phyloP scores from a whole-genome alignment of 2,797 vertebrate genomes.

The Zenarchopterus dispar region DNA sequence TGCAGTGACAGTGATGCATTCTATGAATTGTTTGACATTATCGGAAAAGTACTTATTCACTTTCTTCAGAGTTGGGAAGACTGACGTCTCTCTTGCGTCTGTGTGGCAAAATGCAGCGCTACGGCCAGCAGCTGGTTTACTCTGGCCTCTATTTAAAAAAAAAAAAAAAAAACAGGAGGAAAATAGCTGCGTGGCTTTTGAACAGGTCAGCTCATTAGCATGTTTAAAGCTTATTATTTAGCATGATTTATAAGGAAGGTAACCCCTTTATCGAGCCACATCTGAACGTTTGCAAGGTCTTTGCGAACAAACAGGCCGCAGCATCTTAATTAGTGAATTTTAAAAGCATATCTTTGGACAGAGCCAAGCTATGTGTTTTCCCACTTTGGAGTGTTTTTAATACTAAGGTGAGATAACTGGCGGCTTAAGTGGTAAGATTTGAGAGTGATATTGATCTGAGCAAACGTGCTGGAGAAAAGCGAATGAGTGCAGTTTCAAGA shows the following conservation, averaged over 20 bases:
- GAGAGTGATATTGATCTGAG: neutral
- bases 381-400: no score
- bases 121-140: neutral
- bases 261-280: neutral
- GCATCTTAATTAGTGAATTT: constrained; percentile 6
- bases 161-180: no score
- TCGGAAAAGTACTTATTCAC: constrained; percentile 3
- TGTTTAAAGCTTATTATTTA: neutral
- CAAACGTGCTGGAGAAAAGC: neutral
- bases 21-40: constrained; percentile 15
- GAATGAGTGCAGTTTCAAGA: constrained; percentile 9
- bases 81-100: constrained; percentile 1
- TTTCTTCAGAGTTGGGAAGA: constrained; percentile 12
- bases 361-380: no score
- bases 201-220: neutral
- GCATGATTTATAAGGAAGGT: neutral
- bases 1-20: constrained; percentile 23
- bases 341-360: neutral
- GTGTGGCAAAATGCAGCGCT: neutral
- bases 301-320: neutral
- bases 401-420: constrained; percentile 7
- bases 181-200: no score
- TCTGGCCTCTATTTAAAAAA: no score
- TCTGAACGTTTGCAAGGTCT: neutral
- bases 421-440: neutral